Percentiles rank a stretch among this genome's conserved stretches.
Conservation (phyloP, 1,140 invertebrate species). For the Cryptotermes secundus region DNA sequence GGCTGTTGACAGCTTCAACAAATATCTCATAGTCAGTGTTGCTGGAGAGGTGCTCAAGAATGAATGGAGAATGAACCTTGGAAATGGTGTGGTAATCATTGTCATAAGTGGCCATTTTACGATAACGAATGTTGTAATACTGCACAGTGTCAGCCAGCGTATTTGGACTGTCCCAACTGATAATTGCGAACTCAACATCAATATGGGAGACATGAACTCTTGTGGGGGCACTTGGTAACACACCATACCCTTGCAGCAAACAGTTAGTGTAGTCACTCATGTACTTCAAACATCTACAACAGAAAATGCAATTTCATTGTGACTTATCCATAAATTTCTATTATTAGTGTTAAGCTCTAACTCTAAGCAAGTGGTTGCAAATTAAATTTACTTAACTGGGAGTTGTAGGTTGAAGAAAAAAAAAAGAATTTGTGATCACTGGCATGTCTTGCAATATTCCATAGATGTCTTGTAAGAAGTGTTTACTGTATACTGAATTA, state of each 20-base stretch:
- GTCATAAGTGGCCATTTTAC: conserved; percentile 49
- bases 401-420: too few species aligned
- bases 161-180: conserved; percentile 75
- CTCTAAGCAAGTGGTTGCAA: too few species aligned
- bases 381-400: too few species aligned
- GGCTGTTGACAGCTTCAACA: conserved; percentile 76
- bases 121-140: conserved; percentile 67
- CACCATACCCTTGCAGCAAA: conserved; percentile 78
- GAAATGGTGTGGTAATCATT: conserved; percentile 44
- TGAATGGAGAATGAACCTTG: conserved; percentile 63
- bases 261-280: conserved; percentile 78
- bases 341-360: too few species aligned
- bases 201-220: conserved; percentile 68
- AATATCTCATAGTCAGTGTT: conserved; percentile 78
- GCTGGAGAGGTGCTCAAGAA: conserved; percentile 70
- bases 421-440: too few species aligned
- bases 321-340: not conserved
- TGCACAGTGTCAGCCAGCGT: conserved; percentile 67
- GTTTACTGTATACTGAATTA: too few species aligned
- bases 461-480: too few species aligned
- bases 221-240: conserved; percentile 69
- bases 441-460: too few species aligned
- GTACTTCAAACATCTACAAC: conserved; percentile 70
- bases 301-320: not conserved
- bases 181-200: conserved; percentile 69